These are phyloP conservation scores for Nudaria mundana DNA, from an alignment of 2,888 invertebrate genomes.

Conservation along the genomic window DNA sequence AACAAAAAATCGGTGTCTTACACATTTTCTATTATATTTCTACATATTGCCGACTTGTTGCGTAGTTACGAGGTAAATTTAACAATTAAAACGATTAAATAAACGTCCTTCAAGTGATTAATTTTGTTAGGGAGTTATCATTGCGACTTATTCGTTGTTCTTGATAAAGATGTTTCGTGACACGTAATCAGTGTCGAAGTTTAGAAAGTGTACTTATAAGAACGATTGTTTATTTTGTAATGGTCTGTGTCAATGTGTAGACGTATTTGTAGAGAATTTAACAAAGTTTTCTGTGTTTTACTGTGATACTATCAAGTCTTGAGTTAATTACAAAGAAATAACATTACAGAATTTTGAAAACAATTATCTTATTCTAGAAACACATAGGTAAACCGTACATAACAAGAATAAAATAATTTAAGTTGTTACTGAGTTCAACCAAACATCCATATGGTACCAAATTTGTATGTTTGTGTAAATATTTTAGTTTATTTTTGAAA, in stretches of 20 bases:
- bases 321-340: too few species aligned
- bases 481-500: too few species aligned
- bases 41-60: constrained; percentile 2
- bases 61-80: constrained; percentile 18
- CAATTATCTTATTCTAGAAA: too few species aligned
- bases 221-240: background rate
- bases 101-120: constrained; percentile 12
- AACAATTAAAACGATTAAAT: constrained; percentile 16
- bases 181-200: constrained; percentile 28
- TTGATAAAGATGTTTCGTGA: constrained; percentile 25
- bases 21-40: constrained; percentile 12
- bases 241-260: background rate
- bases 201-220: constrained; percentile 11
- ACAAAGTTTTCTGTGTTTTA: background rate
- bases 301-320: too few species aligned
- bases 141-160: constrained; percentile 19
- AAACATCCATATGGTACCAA: too few species aligned
- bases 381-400: too few species aligned
- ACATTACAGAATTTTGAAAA: too few species aligned
- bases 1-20: constrained; percentile 20
- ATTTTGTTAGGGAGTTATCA: constrained; percentile 18
- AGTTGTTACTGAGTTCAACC: too few species aligned
- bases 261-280: background rate
- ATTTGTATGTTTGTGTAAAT: too few species aligned
- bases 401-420: too few species aligned